Base-by-base conservation (phyloP, 2,888 invertebrate genomes). In the Hyppa rectilinea region DNA sequence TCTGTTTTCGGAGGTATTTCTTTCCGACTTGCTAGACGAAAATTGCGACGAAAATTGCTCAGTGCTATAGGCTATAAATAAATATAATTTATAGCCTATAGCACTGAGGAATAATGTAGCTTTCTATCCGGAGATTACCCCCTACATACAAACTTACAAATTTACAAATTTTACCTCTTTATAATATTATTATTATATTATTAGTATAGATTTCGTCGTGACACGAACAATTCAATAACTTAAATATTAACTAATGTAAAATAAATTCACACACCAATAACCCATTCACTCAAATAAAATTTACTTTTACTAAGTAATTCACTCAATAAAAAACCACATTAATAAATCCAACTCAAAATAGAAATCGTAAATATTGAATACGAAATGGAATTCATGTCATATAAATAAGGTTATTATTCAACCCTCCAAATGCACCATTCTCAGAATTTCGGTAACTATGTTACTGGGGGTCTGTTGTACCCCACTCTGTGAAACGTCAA, bases 401-500 rank as follows among this genome's bases (percentile, higher is more conserved):
- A 64, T 56, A 66, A 58, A 58, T 61, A 17, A 36, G 10, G 14
- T 6, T 43, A 65, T 47, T 65, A 78, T 43, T 70, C 53, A 80
- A 85, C 71, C 82, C 84, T 77, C 45, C 59, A 60, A 49, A 59
- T 73, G 67, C 69, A 52, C n/a, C 64, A 34, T 63, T 66, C 72
- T 50, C 40, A 72, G 65, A 52, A 55, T 47, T 40, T 36, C 26
- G 23, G 49, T 63, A 82, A 79, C 56, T 63, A 65, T 72, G 69
- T 82, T 40, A 78, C 47, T 31, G 29, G 49, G 72, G 76, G 68
- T 40, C 64, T 80, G 62, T 69, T 76, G 56, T 85, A 83, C 73
- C 85, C 67, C 63, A 71, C 71, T 61, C 66, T 68, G 61, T 43
- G 67, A 80, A 71, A 60, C 63, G 84, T 77, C 83, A 74, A 70